Conservation (phyloP, 2,888 invertebrate species). For the Ophion slaviceki region DNA sequence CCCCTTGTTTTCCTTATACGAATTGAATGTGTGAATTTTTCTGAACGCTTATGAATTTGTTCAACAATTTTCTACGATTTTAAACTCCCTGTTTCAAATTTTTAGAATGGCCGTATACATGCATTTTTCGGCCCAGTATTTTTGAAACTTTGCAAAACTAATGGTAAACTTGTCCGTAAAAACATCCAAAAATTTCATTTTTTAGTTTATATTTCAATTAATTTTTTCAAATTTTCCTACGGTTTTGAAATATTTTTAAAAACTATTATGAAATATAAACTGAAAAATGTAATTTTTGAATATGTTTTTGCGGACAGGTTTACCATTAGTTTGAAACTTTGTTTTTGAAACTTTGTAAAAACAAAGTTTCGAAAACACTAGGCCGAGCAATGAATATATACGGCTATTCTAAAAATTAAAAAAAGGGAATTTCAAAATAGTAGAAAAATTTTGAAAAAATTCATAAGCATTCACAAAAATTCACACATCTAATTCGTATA, state of each 20-base stretch:
- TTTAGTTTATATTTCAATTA: constrained; percentile 12
- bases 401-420: constrained; percentile 8
- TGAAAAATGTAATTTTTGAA: constrained; percentile 17
- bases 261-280: constrained; percentile 6
- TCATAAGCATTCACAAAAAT: constrained; percentile 13
- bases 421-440: constrained; percentile 9
- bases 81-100: constrained; percentile 11
- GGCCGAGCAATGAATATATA: neutral
- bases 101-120: constrained; percentile 3
- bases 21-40: too few relatives aligned
- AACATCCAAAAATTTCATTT: constrained; percentile 16
- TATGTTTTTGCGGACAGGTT: constrained; percentile 10
- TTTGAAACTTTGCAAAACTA: constrained; percentile 3
- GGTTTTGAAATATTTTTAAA: constrained; percentile 10
- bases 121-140: neutral
- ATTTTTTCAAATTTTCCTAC: neutral
- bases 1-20: too few relatives aligned
- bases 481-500: constrained; percentile 17
- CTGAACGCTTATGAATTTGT: too few relatives aligned
- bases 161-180: constrained; percentile 5
- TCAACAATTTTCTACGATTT: neutral
- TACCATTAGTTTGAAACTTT: neutral
- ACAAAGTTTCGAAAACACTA: neutral
- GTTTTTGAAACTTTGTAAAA: neutral
- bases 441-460: constrained; percentile 6